Conservation (phyloP, 2,888 invertebrate genomes). For the Temnothorax rugatulus region DNA sequence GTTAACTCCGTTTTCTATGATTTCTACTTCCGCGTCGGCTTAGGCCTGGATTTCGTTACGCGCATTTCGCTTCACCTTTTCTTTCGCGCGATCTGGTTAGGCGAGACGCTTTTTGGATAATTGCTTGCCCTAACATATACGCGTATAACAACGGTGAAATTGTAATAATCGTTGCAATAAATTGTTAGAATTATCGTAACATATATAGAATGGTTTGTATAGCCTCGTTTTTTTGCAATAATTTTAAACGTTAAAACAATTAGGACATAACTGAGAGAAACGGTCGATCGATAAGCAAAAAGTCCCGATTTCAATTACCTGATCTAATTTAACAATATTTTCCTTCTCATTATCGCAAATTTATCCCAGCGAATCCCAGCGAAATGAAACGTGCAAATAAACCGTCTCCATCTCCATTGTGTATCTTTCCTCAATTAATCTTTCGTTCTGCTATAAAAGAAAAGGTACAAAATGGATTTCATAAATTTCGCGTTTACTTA, state of each 20-base stretch:
- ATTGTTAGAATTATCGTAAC: neutral
- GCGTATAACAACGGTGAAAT: neutral
- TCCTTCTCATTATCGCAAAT: neutral
- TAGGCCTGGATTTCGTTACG: neutral
- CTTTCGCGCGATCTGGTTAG: neutral
- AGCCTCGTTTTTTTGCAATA: neutral
- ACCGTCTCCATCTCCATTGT: neutral
- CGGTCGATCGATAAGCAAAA: neutral
- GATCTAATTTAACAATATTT: neutral
- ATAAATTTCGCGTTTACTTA: neutral
- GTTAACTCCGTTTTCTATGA: slow-evolving; percentile 56
- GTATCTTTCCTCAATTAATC: neutral
- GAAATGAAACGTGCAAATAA: neutral
- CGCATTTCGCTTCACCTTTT: neutral
- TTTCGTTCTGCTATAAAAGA: neutral
- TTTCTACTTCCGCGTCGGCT: slow-evolving; percentile 36
- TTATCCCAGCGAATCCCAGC: neutral
- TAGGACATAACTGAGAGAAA: neutral
- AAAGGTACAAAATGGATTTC: neutral
- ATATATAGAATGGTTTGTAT: neutral
- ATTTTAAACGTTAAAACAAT: neutral
- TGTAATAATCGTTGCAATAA: neutral
- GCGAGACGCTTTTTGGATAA: neutral
- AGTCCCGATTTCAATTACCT: neutral
- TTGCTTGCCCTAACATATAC: neutral